Percentiles rank a stretch among this genome's conserved stretches.
Evolutionary conservation across 2,888 invertebrate species (phyloP).

Genomic region (Catocala fraxini): DNA sequence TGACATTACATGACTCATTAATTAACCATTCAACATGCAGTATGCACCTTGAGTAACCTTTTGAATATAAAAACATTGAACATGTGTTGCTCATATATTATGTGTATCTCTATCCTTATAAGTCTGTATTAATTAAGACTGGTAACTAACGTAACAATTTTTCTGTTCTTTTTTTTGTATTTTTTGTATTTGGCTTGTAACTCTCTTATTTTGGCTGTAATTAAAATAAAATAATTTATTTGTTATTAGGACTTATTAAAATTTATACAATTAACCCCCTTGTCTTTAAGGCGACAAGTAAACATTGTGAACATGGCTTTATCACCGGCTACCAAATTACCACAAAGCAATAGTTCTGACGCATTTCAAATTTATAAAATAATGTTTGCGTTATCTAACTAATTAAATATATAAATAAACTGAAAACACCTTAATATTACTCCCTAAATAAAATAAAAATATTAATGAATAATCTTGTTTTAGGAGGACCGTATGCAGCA

Average conservation of each 20-base stretch:
- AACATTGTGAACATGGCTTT: conserved; percentile 67
- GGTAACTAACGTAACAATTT: too few species aligned
- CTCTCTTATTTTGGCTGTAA: too few species aligned
- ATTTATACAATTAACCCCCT: conserved; percentile 56
- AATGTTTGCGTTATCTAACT: too few species aligned
- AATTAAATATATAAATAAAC: too few species aligned
- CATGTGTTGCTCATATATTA: conserved; percentile 15
- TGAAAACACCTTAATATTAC: too few species aligned
- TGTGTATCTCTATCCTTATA: not conserved
- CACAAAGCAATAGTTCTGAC: conserved; percentile 59
- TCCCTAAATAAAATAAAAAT: too few species aligned
- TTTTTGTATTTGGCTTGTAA: too few species aligned
- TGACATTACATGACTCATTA: conserved; percentile 60
- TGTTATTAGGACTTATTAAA: conserved; percentile 23
- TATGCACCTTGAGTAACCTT: conserved; percentile 52
- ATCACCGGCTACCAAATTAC: conserved; percentile 65
- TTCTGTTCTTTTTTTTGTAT: too few species aligned
- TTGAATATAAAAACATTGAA: conserved; percentile 36
- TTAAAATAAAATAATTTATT: too few species aligned
- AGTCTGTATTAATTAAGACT: not conserved
- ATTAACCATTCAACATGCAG: conserved; percentile 59
- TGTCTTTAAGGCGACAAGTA: conserved; percentile 39
- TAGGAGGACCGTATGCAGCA: conserved; percentile 97
- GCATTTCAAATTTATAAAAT: conserved; percentile 8
- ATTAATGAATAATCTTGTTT: conserved; percentile 4